A percentile compares a stretch with the other conserved stretches of the same genome.
These are phyloP conservation scores for Neodon shergylaensis DNA, from an alignment of 2,113 vertebrate genomes.

Conservation along the genomic window DNA sequence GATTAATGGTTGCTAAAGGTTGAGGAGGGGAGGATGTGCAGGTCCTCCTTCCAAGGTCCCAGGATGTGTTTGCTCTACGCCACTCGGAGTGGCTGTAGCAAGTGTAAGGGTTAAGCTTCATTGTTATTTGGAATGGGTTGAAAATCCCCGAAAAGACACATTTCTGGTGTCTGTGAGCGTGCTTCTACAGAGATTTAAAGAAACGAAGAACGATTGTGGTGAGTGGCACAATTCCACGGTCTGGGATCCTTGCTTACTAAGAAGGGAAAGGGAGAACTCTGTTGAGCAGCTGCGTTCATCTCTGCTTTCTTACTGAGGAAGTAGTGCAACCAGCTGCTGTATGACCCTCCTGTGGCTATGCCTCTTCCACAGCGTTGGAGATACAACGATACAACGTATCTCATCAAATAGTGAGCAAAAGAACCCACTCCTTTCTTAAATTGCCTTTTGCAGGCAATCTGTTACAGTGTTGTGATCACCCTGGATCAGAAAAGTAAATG, in stretches of 20 bases:
- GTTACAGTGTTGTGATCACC: not conserved
- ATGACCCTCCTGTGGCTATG: no score
- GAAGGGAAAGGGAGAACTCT: accelerated
- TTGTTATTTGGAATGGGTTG: not conserved
- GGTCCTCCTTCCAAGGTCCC: not conserved
- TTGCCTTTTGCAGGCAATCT: not conserved
- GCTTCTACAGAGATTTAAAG: not conserved
- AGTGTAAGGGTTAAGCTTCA: not conserved
- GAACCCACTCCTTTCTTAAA: not conserved
- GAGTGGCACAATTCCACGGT: not conserved
- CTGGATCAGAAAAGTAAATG: not conserved
- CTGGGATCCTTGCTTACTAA: not conserved
- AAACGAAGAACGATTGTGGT: not conserved
- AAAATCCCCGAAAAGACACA: not conserved
- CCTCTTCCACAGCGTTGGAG: not conserved
- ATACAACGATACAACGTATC: not conserved
- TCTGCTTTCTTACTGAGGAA: not conserved
- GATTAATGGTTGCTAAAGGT: not conserved
- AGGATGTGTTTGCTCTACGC: no score
- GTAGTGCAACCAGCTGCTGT: not conserved
- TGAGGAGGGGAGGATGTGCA: no score
- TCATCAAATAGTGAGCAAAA: not conserved
- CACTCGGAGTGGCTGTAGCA: not conserved
- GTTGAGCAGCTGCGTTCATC: not conserved
- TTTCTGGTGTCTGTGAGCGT: not conserved